Evolutionary conservation across 2,888 invertebrate species (phyloP), one percentile per base, ranked within the genome.

Genomic region (Torymus auratus): DNA sequence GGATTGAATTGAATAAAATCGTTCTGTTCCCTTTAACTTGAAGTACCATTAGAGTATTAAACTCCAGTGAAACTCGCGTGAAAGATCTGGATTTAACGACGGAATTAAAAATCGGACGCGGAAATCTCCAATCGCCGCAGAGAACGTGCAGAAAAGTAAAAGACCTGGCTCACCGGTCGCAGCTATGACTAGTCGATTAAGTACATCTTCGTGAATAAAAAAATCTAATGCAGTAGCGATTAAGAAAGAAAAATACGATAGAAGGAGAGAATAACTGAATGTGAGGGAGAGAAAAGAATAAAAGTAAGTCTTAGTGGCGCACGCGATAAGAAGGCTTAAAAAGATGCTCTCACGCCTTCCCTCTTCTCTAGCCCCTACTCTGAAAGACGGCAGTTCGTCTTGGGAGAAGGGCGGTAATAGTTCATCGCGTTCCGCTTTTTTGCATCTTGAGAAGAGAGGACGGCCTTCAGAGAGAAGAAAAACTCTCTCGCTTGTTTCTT

Each of bases 161-260:
- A 65, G 69, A 74, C 28, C 53, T 52, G 61, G 78, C 78, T 64
- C 53, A 65, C 60, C 73, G 56, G 52, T 23, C 7, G 65, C 79
- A 79, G 61, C 72, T 70, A 64, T 82, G 82, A 80, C 82, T 82
- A 82, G 82, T 80, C 74, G 77, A 82, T 80, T 52, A 68, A 82
- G 78, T 71, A 74, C 74, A 62, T 53, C 60, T 60, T 69, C 53
- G 58, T 61, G 55, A 64, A 56, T 50, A 14, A 53, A 55, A 58
- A 58, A 56, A 52, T 62, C 61, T 56, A 77, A 20, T 65, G 67
- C 2, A 73, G 67, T 1, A 73, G 67, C 55, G 20, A n/a, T 61
- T 53, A 76, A 52, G 23, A 76, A 62, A 55, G 61, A 62, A 3
- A 20, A 3, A 20, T 41, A 23, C 50, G 41, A 41, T 65, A 14